A percentile compares a stretch with the other conserved stretches of the same genome.
Conservation (phyloP, 2,888 invertebrate species). For the Crematogaster levior region DNA sequence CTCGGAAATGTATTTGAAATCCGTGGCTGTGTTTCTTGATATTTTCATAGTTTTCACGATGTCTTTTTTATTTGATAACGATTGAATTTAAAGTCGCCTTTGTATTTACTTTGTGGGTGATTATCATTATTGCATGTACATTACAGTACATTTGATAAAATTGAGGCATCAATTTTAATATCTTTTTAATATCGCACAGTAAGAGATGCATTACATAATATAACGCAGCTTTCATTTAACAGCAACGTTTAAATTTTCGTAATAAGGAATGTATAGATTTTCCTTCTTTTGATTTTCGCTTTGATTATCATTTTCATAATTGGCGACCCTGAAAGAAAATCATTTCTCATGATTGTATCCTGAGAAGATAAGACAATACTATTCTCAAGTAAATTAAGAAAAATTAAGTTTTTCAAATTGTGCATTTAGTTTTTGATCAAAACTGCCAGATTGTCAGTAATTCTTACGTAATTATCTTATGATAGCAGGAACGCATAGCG, state of each 20-base stretch:
- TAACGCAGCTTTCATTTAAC: neutral
- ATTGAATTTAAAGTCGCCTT: constrained; percentile 19
- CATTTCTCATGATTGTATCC: neutral
- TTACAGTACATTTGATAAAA: constrained; percentile 10
- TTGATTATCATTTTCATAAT: constrained; percentile 40
- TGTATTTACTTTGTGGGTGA: constrained; percentile 15
- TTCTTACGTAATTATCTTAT: neutral
- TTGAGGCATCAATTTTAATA: neutral
- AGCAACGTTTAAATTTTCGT: constrained; percentile 15
- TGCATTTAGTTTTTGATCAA: constrained; percentile 17
- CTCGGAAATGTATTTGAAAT: constrained; percentile 12
- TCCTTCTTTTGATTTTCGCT: constrained; percentile 37
- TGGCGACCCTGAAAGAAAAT: constrained; percentile 30
- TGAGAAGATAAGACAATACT: neutral
- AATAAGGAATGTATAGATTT: constrained; percentile 33
- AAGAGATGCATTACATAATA: constrained; percentile 8
- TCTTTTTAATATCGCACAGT: neutral
- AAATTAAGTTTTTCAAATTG: neutral
- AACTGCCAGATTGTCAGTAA: neutral
- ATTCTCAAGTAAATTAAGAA: neutral
- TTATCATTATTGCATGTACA: constrained; percentile 9
- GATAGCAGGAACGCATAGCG: neutral
- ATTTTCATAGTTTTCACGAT: neutral
- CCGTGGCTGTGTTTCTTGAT: neutral
- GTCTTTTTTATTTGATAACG: neutral